A percentile compares a stretch with the other conserved stretches of the same genome.
These are phyloP conservation scores for Ctenochaetus hawaiiensis DNA, from an alignment of 2,797 vertebrate genomes.

Conservation along the genomic window DNA sequence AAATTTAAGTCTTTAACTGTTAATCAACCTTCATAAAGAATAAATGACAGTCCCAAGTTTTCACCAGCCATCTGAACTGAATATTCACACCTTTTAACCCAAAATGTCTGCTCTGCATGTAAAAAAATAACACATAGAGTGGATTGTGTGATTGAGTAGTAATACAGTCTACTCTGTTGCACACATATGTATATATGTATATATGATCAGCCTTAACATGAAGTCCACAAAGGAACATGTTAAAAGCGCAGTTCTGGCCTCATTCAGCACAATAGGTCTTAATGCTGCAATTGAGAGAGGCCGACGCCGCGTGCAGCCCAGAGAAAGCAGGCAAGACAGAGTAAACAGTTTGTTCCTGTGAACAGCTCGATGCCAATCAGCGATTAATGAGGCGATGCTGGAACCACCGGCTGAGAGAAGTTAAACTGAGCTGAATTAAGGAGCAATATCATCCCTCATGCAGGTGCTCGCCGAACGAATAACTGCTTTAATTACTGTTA, in stretches of 20 bases:
- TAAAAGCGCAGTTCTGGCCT: conserved; percentile 41
- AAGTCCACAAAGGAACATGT: conserved; percentile 35
- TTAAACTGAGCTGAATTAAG: conserved; percentile 99
- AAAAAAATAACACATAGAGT: background rate
- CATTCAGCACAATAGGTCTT: conserved; percentile 73
- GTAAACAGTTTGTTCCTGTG: conserved; percentile 88
- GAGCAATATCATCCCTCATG: conserved; percentile 98
- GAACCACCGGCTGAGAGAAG: conserved; percentile 89
- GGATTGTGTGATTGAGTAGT: background rate
- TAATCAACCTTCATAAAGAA: background rate
- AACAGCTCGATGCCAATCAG: conserved; percentile 89
- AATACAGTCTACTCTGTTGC: conserved; percentile 6
- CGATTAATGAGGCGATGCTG: conserved; percentile 89
- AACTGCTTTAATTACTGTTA: conserved; percentile 99
- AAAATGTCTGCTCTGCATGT: background rate
- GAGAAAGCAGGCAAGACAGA: conserved; percentile 82
- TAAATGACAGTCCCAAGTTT: conserved; percentile 3
- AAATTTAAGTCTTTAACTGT: background rate
- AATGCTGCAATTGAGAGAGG: conserved; percentile 70
- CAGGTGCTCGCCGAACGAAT: conserved; percentile 99
- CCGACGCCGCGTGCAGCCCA: conserved; percentile 71
- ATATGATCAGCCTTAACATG: conserved; percentile 34
- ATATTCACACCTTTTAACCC: background rate
- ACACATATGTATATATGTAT: background rate
- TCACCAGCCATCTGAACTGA: conserved; percentile 18